Evolutionary conservation across 2,113 vertebrate species (phyloP).

Genomic region (Sinocyclocheilus anshuiensis): DNA sequence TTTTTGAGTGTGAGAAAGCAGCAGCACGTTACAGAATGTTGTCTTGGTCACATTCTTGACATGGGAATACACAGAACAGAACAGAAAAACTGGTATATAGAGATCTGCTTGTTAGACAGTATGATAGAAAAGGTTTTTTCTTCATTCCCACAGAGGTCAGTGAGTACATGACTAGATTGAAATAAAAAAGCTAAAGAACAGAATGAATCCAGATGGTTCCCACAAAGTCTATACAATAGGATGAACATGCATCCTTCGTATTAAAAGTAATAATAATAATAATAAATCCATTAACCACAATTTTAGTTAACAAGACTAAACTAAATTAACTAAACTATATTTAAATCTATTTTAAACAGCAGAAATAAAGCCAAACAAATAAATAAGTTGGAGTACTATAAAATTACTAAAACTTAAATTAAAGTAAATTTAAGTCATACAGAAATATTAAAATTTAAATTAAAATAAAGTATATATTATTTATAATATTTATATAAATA

Average conservation of each 20-base stretch:
- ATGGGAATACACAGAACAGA: background rate
- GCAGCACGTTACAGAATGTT: background rate
- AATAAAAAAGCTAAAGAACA: background rate
- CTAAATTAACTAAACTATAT: too few species aligned
- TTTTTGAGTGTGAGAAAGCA: slow-evolving; percentile 1
- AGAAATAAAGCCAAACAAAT: too few species aligned
- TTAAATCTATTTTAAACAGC: too few species aligned
- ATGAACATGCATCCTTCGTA: background rate
- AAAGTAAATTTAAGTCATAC: too few species aligned
- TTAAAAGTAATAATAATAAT: background rate
- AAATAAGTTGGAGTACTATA: too few species aligned
- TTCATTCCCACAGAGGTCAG: background rate
- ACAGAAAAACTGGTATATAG: background rate
- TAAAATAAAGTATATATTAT: background rate
- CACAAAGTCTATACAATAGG: too few species aligned
- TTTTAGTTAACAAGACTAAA: background rate
- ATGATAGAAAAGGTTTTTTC: background rate
- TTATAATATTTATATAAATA: too few species aligned
- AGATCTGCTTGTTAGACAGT: background rate
- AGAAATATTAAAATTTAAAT: too few species aligned
- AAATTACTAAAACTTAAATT: too few species aligned
- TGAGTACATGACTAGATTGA: background rate
- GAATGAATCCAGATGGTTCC: background rate
- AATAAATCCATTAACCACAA: background rate
- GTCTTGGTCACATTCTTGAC: slow-evolving; percentile 34